Base-by-base conservation (phyloP, 2,113 vertebrate species). In the Caranx ignobilis region DNA sequence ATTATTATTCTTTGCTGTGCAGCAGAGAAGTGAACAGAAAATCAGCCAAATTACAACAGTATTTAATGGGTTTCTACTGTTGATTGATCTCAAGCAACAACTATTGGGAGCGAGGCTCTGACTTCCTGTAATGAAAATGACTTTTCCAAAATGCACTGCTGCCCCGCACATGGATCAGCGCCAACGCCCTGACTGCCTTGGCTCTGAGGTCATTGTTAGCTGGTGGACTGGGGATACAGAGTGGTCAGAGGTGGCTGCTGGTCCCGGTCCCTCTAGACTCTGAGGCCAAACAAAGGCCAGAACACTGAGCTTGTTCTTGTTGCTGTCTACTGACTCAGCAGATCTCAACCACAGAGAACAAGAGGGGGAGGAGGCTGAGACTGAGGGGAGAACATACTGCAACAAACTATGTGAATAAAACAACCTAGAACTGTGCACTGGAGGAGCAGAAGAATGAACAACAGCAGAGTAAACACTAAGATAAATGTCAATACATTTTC, bases 221-320 rank as follows among this genome's bases (percentile, higher is more conserved):
- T 63, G 3, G 34, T 71, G 66, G 3, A 48, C 26, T 32, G 19
- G 57, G 77, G 60, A 32, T 48, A 35, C n/a, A 37, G 18, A 65
- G 56, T 15, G 52, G 82, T 87, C 79, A 80, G 71, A 87, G 71
- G 82, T 87, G 75, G 10, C 84, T 83, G 68, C 71, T 35, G 67
- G 43, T 64, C 70, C 70, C 16, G 0, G 63, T 77, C 71, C 83
- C 74, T 45, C 39, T 9, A 35, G 84, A 77, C 71, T 12, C 9
- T 26, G 18, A 71, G 69, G 50, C 72, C 81, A 79, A 13, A 79
- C 21, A 77, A 69, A 83, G 76, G 68, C 73, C 71, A 76, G 34
- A 72, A 75, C 66, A 77, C 4, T 48, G 68, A 87, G 56, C 45
- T 41, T 64, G 79, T n/a, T 86, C 59, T 47, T 68, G 80, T 47